Conservation (phyloP, 2,113 vertebrate genomes). For the Salvator merianae region DNA sequence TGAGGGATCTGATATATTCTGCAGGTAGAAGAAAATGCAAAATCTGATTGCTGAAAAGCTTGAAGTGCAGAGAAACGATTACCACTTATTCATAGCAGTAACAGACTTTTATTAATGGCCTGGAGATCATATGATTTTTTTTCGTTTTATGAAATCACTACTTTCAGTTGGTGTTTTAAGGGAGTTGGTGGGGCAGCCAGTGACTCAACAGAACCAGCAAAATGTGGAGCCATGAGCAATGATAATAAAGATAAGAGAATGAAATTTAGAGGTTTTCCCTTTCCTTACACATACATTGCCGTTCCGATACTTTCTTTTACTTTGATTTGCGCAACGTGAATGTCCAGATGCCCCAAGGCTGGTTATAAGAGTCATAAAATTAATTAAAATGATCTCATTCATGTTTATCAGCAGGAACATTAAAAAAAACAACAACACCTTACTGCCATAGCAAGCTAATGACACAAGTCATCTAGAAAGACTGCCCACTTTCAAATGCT, state of each 20-base stretch:
- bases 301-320: no score
- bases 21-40: constrained; percentile 49
- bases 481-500: no score
- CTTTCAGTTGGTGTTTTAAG: constrained; percentile 49
- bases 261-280: no score
- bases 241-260: constrained; percentile 37
- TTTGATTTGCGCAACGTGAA: no score
- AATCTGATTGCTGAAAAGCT: constrained; percentile 43
- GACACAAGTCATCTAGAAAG: no score
- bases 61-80: constrained; percentile 61
- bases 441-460: no score
- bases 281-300: no score
- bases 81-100: constrained; percentile 62
- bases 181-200: constrained; percentile 30
- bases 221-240: constrained; percentile 38
- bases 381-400: no score
- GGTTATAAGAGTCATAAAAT: no score
- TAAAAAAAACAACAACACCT: no score
- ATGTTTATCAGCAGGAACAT: no score
- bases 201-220: constrained; percentile 20
- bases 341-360: no score
- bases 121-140: constrained; percentile 36
- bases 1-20: constrained; percentile 68
- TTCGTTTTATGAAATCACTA: constrained; percentile 27
- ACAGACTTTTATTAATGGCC: constrained; percentile 36